phyloP scores from a whole-genome alignment of 2,797 vertebrate genomes.

The Hypotaenidia philippensis region DNA sequence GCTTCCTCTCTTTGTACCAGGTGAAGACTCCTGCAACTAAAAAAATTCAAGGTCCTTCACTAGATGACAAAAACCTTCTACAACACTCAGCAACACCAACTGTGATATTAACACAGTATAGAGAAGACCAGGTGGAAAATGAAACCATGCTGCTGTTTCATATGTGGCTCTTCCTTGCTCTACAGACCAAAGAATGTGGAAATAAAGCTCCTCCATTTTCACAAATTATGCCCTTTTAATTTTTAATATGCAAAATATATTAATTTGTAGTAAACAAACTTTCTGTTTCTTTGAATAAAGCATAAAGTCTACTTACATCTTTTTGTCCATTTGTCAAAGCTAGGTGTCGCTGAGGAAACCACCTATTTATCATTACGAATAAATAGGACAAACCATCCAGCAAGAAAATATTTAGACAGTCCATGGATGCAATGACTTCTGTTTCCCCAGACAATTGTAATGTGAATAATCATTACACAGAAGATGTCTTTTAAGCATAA shows the following conservation, averaged over 20 bases:
- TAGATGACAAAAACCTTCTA: neutral
- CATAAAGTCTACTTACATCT: neutral
- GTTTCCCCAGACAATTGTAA: neutral
- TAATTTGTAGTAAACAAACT: neutral
- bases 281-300: slow-evolving; percentile 57
- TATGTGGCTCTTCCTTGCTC: neutral
- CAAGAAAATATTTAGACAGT: neutral
- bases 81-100: neutral
- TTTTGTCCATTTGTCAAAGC: slow-evolving; percentile 8
- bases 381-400: neutral
- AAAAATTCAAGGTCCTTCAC: neutral
- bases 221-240: neutral
- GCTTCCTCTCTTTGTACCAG: slow-evolving; percentile 39
- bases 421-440: neutral
- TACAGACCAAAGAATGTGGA: slow-evolving; percentile 2
- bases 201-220: neutral
- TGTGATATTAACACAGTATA: accelerated
- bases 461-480: neutral
- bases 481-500: neutral
- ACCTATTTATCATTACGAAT: neutral
- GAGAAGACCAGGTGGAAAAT: slow-evolving; percentile 13
- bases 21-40: neutral
- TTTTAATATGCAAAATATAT: neutral
- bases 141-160: neutral
- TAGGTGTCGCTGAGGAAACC: neutral